A percentile compares a stretch with the other conserved stretches of the same genome.
Conservation (phyloP, 2,113 vertebrate genomes). For the Todiramphus chloris region DNA sequence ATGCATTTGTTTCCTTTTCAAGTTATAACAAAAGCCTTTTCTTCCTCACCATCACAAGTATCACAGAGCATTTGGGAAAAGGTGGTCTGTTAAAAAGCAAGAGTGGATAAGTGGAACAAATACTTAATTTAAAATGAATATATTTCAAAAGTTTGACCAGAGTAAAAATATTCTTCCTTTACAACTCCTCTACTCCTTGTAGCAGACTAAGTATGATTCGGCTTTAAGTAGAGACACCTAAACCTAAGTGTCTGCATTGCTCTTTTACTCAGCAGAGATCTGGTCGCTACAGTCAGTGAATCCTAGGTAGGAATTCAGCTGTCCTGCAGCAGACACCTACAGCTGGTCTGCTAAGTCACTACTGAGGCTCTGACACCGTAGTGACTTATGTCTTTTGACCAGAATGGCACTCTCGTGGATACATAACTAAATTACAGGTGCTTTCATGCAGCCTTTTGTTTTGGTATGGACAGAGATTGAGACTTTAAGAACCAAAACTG, state of each 20-base stretch:
- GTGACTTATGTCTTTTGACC: background rate
- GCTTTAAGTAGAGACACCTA: background rate
- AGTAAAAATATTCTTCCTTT: background rate
- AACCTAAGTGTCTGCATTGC: background rate
- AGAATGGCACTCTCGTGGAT: accelerated
- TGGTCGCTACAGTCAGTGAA: background rate
- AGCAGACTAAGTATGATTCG: background rate
- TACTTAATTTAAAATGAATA: background rate
- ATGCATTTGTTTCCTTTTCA: background rate
- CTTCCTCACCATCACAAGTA: background rate
- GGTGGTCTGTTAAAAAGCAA: background rate
- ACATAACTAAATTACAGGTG: background rate
- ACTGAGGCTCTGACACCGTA: background rate
- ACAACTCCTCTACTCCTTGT: background rate
- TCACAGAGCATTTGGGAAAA: background rate
- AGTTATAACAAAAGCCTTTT: background rate
- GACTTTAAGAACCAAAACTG: background rate
- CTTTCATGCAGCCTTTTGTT: background rate
- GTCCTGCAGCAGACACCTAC: background rate
- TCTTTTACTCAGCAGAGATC: background rate
- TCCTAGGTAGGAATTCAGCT: background rate
- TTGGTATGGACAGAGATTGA: background rate
- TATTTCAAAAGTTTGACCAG: background rate
- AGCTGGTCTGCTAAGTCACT: background rate
- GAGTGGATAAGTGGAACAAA: background rate